Evolutionary conservation across 64 coral and sea anemone genomes (phyloP).

Genomic region (Catalaphyllia jardinei): DNA sequence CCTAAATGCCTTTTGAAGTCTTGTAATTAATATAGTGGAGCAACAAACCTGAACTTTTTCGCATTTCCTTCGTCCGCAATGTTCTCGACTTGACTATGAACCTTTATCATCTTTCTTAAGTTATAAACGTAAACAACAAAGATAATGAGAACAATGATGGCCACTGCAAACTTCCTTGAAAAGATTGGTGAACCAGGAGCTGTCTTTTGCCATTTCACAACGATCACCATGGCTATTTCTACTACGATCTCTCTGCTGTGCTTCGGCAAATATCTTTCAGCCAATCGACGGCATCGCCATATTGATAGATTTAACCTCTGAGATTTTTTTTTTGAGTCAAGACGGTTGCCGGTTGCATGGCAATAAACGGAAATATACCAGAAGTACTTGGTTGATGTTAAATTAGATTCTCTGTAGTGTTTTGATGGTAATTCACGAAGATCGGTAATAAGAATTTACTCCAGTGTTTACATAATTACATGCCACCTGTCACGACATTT

Average conservation of each 20-base stretch:
- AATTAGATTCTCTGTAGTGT: background rate
- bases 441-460: background rate
- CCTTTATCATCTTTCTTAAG: background rate
- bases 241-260: too few relatives aligned
- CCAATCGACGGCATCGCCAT: background rate
- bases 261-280: background rate
- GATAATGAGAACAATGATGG: background rate
- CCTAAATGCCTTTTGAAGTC: background rate
- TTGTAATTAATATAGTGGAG: background rate
- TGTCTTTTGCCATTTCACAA: background rate
- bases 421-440: background rate
- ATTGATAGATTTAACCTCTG: background rate
- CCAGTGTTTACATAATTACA: background rate
- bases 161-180: background rate
- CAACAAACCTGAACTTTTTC: background rate
- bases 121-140: background rate
- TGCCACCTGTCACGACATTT: background rate
- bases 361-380: background rate
- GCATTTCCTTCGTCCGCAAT: background rate
- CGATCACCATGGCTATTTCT: background rate
- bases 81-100: background rate
- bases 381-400: background rate
- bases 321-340: background rate
- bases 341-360: background rate
- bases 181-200: background rate